Evolutionary conservation across 2,797 vertebrate species (phyloP), one percentile per base, ranked within the genome.

Genomic region (Megalops cyprinoides): DNA sequence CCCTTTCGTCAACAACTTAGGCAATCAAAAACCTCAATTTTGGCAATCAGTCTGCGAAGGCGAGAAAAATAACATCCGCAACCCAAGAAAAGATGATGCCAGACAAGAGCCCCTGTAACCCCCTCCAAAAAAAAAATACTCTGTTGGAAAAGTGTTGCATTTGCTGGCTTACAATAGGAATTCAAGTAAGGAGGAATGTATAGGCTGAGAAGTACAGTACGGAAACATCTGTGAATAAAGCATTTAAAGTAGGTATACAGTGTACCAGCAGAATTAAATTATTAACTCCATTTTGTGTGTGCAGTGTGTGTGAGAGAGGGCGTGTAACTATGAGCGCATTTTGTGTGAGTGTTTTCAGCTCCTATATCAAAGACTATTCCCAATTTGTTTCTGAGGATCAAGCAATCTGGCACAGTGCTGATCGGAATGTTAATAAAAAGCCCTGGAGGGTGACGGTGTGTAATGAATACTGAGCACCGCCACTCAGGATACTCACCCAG

Each of bases 401-500:
- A 89, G 90, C 85, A 84, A 85, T 87, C 84, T 79, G 87, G 85
- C 88, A 56, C 62, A 51, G 81, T 60, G 46, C 86, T 86, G 90
- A 92, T 90, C 85, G 79, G 89, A 92, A 92, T 93, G 86, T 88
- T 92, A 92, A 93, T 91, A 88, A 87, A 88, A 84, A 31, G 78
- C 82, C 83, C 88, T 71, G 79, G 79, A 77, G 80, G 86, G 87
- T 83, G 84, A 82, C 74, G 7, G 58, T 84, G 84, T 83, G 85
- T 85, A 85, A 80, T 84, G 91, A 91, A 92, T 92, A 89, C 86
- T 82, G 88, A 91, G 85, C 42, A 62, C 12, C 10, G 31, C 5
- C 46, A 14, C 58, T 42, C 73, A 74, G 18, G 44, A 49, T 23
- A 23, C 71, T 80, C 71, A n/a, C 69, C 42, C 14, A 42, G 69